Evolutionary conservation across 1,140 invertebrate genomes (phyloP).

Genomic region (Drosophila tsacasi): DNA sequence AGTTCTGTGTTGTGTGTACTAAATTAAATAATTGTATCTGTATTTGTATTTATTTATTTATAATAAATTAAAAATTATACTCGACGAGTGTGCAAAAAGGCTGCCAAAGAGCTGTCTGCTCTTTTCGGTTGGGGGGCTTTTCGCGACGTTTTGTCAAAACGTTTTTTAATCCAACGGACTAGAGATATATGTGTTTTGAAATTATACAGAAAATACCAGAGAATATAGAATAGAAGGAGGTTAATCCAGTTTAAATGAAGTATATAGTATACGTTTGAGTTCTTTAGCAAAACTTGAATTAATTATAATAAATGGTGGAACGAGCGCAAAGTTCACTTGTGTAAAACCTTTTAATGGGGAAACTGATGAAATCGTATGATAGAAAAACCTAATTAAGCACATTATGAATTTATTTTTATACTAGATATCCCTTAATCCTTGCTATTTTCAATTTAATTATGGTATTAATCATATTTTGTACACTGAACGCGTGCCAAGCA

Average conservation of each 20-base stretch:
- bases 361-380: neutral
- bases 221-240: neutral
- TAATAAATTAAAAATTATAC: constrained; percentile 77
- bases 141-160: constrained; percentile 73
- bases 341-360: neutral
- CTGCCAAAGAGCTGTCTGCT: constrained; percentile 26
- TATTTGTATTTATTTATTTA: constrained; percentile 80
- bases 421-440: neutral
- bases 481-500: neutral
- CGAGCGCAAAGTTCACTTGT: neutral
- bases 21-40: constrained; percentile 60
- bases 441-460: neutral
- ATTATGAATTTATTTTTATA: too few relatives aligned
- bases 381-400: too few relatives aligned
- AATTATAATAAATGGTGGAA: neutral
- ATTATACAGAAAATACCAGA: constrained; percentile 26
- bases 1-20: constrained; percentile 46
- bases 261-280: too few relatives aligned
- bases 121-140: constrained; percentile 27
- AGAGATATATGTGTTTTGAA: constrained; percentile 31
- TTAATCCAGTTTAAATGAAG: neutral
- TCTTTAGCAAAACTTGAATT: neutral
- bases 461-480: neutral
- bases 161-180: constrained; percentile 64
- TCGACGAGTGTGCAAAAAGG: constrained; percentile 25